Evolutionary conservation across 2,113 vertebrate genomes (phyloP), one percentile per base, ranked within the genome.

Genomic region (Merops nubicus): DNA sequence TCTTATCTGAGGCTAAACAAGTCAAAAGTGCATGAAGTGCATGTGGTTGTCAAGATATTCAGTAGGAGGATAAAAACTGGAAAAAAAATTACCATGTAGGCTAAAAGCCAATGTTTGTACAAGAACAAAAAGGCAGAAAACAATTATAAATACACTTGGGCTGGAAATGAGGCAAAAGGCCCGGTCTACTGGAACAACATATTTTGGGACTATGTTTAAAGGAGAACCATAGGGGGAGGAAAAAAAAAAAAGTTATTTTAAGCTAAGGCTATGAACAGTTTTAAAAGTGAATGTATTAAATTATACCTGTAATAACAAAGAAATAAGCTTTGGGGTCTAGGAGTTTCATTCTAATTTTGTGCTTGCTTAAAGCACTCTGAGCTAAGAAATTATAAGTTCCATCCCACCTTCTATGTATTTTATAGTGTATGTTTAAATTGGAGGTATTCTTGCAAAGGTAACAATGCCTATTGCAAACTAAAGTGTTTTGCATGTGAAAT

Each of bases 61-160:
- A 89, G 34, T n/a, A 64, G 74, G 43, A 93, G 47, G 29, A 64
- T 84, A 36, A 89, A 85, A 93, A 85, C 29, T 85, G 77, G 20
- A 78, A 89, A 87, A 91, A 94, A 87, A 87, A 85, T 8, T 84
- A 50, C 47, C 29, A 50, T 70, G 93, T 89, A 63, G 89, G 91
- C 91, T 70, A 78, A 93, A 91, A 93, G 91, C 80, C 89, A 96
- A 74, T 89, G 54, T 94, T 93, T 95, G 64, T 95, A 89, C 15
- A 19, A 67, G 51, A 93, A 91, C 76, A 91, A 95, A 92, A 93
- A 69, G 62, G 20, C 50, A 88, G 65, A 93, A 89, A 95, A 91
- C 86, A 94, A 81, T 94, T 95, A 70, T 85, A 89, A 94, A 94
- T 94, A 93, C 78, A 77, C 54, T 87, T 1, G 1, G 54, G 13